Evolutionary conservation across 2,888 invertebrate species (phyloP).

Genomic region (Caenorhabditis sp.): DNA sequence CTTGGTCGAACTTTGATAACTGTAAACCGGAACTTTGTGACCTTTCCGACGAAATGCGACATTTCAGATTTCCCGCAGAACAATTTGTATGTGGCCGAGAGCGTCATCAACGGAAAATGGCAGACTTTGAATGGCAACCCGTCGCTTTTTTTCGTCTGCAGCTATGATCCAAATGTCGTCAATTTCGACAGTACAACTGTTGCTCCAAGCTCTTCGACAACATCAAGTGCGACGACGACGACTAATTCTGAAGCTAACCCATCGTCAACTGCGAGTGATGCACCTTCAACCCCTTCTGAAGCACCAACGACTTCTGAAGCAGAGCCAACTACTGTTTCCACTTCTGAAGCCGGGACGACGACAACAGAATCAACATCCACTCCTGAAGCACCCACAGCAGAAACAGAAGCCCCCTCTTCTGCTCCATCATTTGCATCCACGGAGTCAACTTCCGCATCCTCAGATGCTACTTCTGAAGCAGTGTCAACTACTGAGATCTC

Average conservation of each 20-base stretch:
- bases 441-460: no score
- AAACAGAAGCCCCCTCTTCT: neutral
- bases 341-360: neutral
- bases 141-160: constrained; percentile 27
- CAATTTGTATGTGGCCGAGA: constrained; percentile 31
- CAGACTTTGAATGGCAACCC: constrained; percentile 31
- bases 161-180: constrained; percentile 18
- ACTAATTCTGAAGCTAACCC: no score
- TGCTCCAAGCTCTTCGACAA: neutral
- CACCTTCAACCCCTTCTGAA: neutral
- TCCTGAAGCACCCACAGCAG: no score
- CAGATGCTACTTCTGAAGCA: no score
- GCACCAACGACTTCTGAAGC: neutral
- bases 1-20: constrained; percentile 26
- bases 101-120: constrained; percentile 38
- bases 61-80: constrained; percentile 23
- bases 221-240: no score
- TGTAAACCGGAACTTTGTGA: neutral
- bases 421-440: no score
- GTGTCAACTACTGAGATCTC: no score
- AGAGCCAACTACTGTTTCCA: neutral
- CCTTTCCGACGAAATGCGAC: neutral
- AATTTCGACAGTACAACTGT: neutral
- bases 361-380: no score
- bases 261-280: neutral